phyloP scores from a whole-genome alignment of 2,113 vertebrate species.

The Montifringilla adamsi region DNA sequence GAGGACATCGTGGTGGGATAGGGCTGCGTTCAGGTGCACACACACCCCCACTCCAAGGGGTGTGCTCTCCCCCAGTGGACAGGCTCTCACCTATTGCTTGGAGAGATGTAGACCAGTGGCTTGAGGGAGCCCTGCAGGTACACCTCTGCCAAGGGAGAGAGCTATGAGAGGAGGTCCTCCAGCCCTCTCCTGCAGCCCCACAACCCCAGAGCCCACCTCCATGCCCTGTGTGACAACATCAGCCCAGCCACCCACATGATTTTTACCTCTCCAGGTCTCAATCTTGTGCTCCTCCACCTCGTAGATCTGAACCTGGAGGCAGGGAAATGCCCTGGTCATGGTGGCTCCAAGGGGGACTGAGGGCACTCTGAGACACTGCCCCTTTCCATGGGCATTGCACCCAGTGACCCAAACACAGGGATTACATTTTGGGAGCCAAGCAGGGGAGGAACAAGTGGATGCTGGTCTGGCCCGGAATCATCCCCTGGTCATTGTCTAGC shows the following conservation, averaged over 20 bases:
- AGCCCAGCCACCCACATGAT: not conserved
- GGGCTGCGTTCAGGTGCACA: not conserved
- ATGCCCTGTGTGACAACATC: rapidly evolving
- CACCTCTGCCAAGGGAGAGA: constrained; percentile 76
- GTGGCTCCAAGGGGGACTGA: not conserved
- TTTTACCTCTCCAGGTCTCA: constrained; percentile 96
- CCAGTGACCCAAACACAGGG: not conserved
- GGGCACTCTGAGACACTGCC: not conserved
- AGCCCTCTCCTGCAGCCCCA: not conserved
- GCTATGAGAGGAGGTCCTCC: not conserved
- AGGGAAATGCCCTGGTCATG: not conserved
- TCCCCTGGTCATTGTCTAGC: not conserved
- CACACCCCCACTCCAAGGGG: too few species aligned
- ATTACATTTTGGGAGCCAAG: not conserved
- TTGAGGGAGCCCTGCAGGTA: constrained; percentile 86
- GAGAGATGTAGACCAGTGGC: constrained; percentile 86
- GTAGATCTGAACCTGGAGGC: constrained; percentile 90
- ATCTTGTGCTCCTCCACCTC: constrained; percentile 96
- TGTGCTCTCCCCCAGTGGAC: not conserved
- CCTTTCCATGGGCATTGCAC: not conserved
- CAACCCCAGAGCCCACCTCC: not conserved
- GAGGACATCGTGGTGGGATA: not conserved
- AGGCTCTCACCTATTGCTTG: constrained; percentile 82
- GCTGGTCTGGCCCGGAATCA: not conserved
- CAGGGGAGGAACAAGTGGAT: not conserved